Conservation (phyloP, 2,113 vertebrate species). For the Willisornis vidua region DNA sequence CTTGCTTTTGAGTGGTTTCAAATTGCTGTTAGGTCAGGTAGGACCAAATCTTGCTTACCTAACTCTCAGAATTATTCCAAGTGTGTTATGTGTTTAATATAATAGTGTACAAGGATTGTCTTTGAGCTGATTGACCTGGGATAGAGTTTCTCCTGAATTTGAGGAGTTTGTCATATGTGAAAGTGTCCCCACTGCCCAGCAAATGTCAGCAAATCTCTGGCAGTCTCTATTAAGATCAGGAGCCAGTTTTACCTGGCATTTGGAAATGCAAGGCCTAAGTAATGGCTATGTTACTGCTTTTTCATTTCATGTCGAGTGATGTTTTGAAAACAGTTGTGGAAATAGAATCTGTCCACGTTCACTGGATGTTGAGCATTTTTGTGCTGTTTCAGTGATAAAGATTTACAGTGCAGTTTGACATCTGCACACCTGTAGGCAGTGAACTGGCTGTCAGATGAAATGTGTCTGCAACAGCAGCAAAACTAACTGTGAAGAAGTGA, state of each 20-base stretch:
- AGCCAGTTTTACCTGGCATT: not conserved
- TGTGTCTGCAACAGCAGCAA: not conserved
- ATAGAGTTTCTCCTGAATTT: not conserved
- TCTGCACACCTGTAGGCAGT: not conserved
- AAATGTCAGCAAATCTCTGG: not conserved
- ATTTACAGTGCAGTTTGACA: not conserved
- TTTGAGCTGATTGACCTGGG: not conserved
- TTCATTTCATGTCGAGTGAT: not conserved
- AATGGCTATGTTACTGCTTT: not conserved
- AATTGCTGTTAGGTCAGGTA: not conserved
- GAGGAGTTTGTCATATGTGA: not conserved
- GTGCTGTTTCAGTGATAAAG: not conserved
- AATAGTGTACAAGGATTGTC: not conserved
- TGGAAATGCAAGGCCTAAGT: not conserved
- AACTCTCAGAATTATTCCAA: not conserved
- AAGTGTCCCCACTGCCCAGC: rapidly evolving
- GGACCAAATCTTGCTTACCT: not conserved
- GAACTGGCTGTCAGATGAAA: not conserved
- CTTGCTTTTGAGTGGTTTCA: not conserved
- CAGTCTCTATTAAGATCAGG: not conserved
- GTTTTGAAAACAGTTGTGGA: not conserved
- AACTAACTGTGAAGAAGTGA: not conserved
- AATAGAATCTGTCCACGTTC: not conserved
- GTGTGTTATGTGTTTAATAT: not conserved
- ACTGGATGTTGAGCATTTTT: not conserved